Evolutionary conservation across 2,797 vertebrate genomes (phyloP).

Genomic region (Echeneis naucrates): DNA sequence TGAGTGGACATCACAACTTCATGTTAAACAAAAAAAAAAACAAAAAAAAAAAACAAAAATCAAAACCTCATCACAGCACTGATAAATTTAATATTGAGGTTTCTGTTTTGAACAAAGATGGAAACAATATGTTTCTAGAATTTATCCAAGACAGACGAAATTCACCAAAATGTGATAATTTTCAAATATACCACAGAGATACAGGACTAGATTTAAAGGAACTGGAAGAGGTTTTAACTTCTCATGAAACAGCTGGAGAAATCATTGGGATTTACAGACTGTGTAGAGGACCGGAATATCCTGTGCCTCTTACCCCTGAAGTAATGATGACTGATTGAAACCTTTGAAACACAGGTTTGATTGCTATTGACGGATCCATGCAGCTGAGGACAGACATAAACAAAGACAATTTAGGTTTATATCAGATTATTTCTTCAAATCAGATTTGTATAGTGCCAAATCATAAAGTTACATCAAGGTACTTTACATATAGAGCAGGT

Average conservation of each 20-base stretch:
- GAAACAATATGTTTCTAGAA: too few species aligned
- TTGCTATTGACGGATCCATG: slow-evolving; percentile 95
- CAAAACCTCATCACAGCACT: neutral
- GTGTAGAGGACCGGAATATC: neutral
- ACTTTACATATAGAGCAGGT: too few species aligned
- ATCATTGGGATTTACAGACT: too few species aligned
- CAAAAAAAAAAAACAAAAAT: too few species aligned
- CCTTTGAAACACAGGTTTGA: slow-evolving; percentile 93
- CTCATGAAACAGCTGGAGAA: neutral
- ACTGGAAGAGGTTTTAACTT: too few species aligned
- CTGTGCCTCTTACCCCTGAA: slow-evolving; percentile 88
- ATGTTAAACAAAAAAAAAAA: neutral
- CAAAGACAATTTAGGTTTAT: neutral
- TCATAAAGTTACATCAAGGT: too few species aligned
- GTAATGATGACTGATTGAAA: slow-evolving; percentile 96
- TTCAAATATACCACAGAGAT: neutral
- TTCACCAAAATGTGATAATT: too few species aligned
- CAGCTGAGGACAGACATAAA: slow-evolving; percentile 81
- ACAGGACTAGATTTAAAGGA: neutral
- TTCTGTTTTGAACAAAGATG: neutral
- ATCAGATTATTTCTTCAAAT: neutral
- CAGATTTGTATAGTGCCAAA: too few species aligned
- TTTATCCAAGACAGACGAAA: too few species aligned
- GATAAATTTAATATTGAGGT: neutral
- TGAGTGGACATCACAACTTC: neutral